Conservation (phyloP, 2,888 invertebrate species). For the Argyra leucocephala region DNA sequence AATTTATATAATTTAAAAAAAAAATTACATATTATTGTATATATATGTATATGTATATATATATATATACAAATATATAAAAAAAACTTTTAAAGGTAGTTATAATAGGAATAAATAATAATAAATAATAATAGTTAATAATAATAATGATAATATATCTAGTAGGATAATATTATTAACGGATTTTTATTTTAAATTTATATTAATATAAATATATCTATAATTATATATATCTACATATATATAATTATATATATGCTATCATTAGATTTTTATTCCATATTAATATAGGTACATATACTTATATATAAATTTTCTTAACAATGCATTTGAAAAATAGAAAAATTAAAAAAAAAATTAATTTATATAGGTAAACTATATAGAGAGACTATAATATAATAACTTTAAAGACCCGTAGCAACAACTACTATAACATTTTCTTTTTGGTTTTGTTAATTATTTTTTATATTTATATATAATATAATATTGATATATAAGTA, state of each 20-base stretch:
- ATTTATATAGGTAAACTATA: background rate
- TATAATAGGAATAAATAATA: too few species aligned
- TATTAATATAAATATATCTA: too few species aligned
- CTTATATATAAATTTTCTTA: background rate
- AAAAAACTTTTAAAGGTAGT: too few species aligned
- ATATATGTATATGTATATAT: too few species aligned
- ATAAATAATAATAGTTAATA: too few species aligned
- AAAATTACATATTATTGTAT: too few species aligned
- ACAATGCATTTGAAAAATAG: background rate
- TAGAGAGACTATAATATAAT: background rate
- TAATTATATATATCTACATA: background rate
- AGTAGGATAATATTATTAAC: too few species aligned
- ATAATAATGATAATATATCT: too few species aligned
- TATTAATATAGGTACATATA: background rate
- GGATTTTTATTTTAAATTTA: too few species aligned
- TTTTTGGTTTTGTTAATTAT: background rate
- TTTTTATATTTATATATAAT: background rate
- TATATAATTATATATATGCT: background rate
- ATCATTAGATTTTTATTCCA: background rate
- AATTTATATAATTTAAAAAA: too few species aligned
- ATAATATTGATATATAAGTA: too few species aligned
- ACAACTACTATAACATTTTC: slow-evolving; percentile 2
- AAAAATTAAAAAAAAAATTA: background rate
- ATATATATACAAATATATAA: too few species aligned
- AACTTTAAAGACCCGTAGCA: background rate